These are phyloP conservation scores for Brachypodius melanocephalos DNA, from an alignment of 2,113 vertebrate species.

Conservation along the genomic window DNA sequence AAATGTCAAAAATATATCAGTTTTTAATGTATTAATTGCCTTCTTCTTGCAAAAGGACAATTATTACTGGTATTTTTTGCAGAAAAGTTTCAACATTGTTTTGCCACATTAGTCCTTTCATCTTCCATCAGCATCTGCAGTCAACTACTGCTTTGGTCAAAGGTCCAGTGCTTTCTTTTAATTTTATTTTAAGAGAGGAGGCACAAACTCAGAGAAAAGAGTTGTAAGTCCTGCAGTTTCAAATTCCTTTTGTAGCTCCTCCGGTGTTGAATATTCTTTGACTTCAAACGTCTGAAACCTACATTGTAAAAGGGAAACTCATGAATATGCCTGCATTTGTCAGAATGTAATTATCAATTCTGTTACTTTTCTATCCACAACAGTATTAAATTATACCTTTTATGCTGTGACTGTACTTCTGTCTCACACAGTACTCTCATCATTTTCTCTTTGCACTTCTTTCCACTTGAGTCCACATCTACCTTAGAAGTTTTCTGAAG, in stretches of 20 bases:
- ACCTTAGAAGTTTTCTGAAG: constrained; percentile 89
- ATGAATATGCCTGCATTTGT: constrained; percentile 66
- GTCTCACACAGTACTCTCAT: constrained; percentile 85
- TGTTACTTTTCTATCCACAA: constrained; percentile 69
- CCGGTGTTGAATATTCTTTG: constrained; percentile 75
- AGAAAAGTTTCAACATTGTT: constrained; percentile 19
- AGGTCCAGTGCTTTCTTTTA: not conserved
- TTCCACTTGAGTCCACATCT: constrained; percentile 90
- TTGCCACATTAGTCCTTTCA: not conserved
- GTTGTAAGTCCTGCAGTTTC: constrained; percentile 70
- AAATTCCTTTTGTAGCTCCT: constrained; percentile 82
- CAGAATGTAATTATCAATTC: constrained; percentile 72
- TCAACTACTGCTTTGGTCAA: not conserved
- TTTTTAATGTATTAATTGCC: not conserved
- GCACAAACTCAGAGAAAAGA: constrained; percentile 77
- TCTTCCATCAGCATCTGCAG: not conserved
- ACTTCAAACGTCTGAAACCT: constrained; percentile 84
- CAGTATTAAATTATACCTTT: constrained; percentile 79
- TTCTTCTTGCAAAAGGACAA: not conserved
- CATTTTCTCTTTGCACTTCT: constrained; percentile 94
- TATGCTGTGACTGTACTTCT: constrained; percentile 68
- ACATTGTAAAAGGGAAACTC: constrained; percentile 58
- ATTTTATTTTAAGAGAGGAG: constrained; percentile 63
- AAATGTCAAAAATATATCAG: not conserved
- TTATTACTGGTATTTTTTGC: not conserved